These are phyloP conservation scores for Rhopilema esculentum DNA, from an alignment of 30 jellyfish, hydroid and myxozoan species.

Conservation along the genomic window DNA sequence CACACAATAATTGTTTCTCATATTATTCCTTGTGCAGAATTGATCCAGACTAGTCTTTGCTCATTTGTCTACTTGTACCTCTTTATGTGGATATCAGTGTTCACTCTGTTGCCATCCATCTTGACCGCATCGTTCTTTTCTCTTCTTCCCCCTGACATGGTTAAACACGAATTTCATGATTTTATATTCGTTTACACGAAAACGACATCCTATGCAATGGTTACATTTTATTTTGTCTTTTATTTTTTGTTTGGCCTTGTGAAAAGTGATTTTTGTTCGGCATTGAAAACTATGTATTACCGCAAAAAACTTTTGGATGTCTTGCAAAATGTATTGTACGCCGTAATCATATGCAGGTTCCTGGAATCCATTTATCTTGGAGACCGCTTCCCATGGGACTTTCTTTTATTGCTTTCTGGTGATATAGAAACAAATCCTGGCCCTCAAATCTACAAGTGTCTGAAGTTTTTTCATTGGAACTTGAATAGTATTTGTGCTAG, in stretches of 20 bases:
- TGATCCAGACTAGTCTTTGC: background rate
- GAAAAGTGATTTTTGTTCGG: background rate
- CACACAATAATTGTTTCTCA: no score
- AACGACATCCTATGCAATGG: background rate
- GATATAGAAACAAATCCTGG: conserved; percentile 38
- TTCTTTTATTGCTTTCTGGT: conserved; percentile 15
- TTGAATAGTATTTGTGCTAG: no score
- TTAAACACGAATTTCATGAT: conserved; percentile 7
- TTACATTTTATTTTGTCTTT: conserved; percentile 38
- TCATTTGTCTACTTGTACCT: conserved; percentile 27
- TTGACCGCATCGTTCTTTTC: no score
- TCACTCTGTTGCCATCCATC: conserved; percentile 16
- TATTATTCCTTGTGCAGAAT: no score
- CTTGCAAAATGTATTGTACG: background rate
- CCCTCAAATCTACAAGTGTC: conserved; percentile 18
- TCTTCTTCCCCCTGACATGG: no score
- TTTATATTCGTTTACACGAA: background rate
- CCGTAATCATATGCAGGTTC: conserved; percentile 4
- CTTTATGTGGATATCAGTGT: conserved; percentile 23
- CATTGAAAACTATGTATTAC: conserved; percentile 5
- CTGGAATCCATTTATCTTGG: conserved; percentile 16
- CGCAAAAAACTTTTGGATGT: conserved; percentile 20
- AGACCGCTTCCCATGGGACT: background rate
- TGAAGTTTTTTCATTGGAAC: no score
- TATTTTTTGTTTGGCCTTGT: conserved; percentile 1